A percentile compares a stretch with the other conserved stretches of the same genome.
phyloP scores from a whole-genome alignment of 2,888 invertebrate species.

The Drosophila eohydei region DNA sequence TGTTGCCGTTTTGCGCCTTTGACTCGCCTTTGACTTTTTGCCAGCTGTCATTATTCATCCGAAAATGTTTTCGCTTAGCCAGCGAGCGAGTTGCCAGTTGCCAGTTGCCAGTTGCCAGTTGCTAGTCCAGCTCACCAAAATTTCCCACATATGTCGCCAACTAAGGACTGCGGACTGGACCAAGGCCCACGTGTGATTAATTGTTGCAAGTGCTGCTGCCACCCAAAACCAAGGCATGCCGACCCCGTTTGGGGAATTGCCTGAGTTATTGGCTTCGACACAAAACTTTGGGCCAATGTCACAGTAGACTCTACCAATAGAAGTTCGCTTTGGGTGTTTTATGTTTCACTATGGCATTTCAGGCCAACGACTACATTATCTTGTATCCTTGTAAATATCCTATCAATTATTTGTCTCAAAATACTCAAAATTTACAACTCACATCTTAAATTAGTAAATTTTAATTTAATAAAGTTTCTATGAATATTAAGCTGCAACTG shows the following conservation, averaged over 20 bases:
- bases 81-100: slow-evolving; percentile 25
- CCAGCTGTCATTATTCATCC: slow-evolving; percentile 79
- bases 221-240: slow-evolving; percentile 1
- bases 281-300: slow-evolving; percentile 57
- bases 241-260: slow-evolving; percentile 16
- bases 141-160: slow-evolving; percentile 75
- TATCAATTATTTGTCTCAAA: slow-evolving; percentile 7
- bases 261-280: slow-evolving; percentile 72
- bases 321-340: slow-evolving; percentile 13
- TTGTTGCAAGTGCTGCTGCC: slow-evolving; percentile 59
- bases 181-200: slow-evolving; percentile 65
- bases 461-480: not conserved
- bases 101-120: slow-evolving; percentile 3
- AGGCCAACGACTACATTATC: slow-evolving; percentile 4
- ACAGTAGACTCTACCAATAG: slow-evolving; percentile 26
- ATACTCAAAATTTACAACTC: not conserved
- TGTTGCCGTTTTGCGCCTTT: slow-evolving; percentile 71
- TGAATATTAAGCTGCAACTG: too few relatives aligned
- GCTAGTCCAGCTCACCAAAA: slow-evolving; percentile 56
- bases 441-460: too few relatives aligned
- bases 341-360: slow-evolving; percentile 20
- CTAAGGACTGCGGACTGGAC: slow-evolving; percentile 39
- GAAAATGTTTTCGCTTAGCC: slow-evolving; percentile 72
- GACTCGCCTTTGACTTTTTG: slow-evolving; percentile 78
- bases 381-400: slow-evolving; percentile 3